phyloP scores from a whole-genome alignment of 2,888 invertebrate species.

The Stegana nigrithorax region DNA sequence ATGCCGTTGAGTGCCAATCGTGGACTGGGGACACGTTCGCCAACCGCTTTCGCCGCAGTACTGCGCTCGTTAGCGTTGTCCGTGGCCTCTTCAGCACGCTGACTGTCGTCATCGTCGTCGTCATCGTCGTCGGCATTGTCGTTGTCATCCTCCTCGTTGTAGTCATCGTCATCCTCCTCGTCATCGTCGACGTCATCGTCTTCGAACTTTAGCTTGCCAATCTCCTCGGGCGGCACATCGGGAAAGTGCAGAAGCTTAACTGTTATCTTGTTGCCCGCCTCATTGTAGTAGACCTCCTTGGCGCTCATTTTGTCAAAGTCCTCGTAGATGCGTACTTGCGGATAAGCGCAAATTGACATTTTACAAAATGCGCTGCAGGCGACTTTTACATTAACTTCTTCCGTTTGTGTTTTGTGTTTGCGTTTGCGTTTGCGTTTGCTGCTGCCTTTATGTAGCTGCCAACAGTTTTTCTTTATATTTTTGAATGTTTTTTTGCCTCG shows the following conservation, averaged over 20 bases:
- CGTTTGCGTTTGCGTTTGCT: no score
- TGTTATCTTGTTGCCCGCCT: constrained; percentile 67
- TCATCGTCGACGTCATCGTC: constrained; percentile 46
- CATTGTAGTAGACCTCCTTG: constrained; percentile 68
- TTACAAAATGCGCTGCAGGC: constrained; percentile 34
- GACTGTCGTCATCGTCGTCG: background rate
- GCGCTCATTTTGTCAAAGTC: constrained; percentile 70
- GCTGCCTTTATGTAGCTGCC: no score
- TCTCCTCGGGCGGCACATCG: constrained; percentile 66
- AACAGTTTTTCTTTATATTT: no score
- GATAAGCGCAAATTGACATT: constrained; percentile 68
- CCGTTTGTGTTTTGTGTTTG: constrained; percentile 23
- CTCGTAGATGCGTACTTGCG: constrained; percentile 67
- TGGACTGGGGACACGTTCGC: constrained; percentile 19
- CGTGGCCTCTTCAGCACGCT: background rate
- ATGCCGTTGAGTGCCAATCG: constrained; percentile 18
- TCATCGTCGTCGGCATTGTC: constrained; percentile 34
- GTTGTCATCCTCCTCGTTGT: constrained; percentile 22
- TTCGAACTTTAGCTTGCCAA: constrained; percentile 63
- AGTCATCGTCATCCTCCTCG: constrained; percentile 9
- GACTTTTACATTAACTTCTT: no score
- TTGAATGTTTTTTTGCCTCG: constrained; percentile 14
- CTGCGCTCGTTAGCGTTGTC: constrained; percentile 21
- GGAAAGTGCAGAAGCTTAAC: constrained; percentile 67
- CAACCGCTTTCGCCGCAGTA: constrained; percentile 30